phyloP scores from a whole-genome alignment of 2,888 invertebrate species.

The Callinectes sapidus region DNA sequence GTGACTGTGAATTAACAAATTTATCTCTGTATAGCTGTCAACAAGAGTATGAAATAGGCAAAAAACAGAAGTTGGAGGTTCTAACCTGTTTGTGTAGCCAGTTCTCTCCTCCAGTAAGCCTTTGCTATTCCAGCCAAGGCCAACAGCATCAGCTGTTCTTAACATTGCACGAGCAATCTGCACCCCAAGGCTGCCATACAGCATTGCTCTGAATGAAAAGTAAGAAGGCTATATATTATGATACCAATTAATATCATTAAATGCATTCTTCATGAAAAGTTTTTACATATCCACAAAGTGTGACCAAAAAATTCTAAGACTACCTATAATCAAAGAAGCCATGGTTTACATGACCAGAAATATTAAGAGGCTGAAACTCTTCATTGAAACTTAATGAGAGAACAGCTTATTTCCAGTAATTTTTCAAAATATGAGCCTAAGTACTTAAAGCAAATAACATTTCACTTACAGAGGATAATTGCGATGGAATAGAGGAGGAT shows the following conservation, averaged over 20 bases:
- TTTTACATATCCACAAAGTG: too few relatives aligned
- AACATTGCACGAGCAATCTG: constrained; percentile 78
- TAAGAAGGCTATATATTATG: background rate
- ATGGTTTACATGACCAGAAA: too few relatives aligned
- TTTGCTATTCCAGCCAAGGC: constrained; percentile 68
- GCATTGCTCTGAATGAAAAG: constrained; percentile 76
- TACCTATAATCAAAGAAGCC: too few relatives aligned
- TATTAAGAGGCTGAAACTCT: too few relatives aligned
- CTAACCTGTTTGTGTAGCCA: constrained; percentile 69
- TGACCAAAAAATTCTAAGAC: too few relatives aligned
- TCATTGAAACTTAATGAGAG: background rate
- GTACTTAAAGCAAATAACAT: background rate
- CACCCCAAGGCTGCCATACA: constrained; percentile 78
- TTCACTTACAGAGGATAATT: constrained; percentile 77
- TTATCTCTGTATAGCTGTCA: background rate
- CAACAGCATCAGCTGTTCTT: constrained; percentile 75
- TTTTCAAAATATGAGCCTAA: background rate
- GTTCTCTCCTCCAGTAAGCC: constrained; percentile 63
- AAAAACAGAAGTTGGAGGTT: background rate
- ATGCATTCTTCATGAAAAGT: background rate
- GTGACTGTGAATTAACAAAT: background rate
- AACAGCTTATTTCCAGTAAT: too few relatives aligned
- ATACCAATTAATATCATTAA: background rate
- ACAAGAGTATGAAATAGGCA: background rate
- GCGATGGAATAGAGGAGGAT: constrained; percentile 76